Percentiles rank a stretch among this genome's conserved stretches.
These are phyloP conservation scores for Liolophura sinensis DNA, from an alignment of 1,140 invertebrate species.

Conservation along the genomic window DNA sequence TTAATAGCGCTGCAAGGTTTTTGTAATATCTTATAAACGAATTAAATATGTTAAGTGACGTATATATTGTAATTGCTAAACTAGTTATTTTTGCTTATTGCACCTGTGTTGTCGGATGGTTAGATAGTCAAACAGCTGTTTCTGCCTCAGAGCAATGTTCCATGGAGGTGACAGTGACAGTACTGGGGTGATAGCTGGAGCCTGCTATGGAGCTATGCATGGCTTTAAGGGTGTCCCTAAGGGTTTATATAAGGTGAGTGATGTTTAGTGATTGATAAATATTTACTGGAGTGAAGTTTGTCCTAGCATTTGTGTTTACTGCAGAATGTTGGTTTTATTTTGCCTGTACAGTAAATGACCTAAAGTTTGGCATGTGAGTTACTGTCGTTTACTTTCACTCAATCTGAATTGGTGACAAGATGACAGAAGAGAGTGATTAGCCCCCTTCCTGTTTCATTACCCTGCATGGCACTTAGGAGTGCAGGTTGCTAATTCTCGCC, in stretches of 20 bases:
- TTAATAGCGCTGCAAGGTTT: too few relatives aligned
- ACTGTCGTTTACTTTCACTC: too few relatives aligned
- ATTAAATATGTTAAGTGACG: too few relatives aligned
- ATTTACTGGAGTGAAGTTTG: background rate
- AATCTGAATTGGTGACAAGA: too few relatives aligned
- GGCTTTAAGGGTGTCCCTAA: conserved; percentile 48
- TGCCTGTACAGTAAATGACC: background rate
- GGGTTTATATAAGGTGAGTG: conserved; percentile 37
- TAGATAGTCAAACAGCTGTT: background rate
- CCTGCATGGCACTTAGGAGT: too few relatives aligned
- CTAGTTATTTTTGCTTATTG: background rate
- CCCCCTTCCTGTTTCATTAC: too few relatives aligned
- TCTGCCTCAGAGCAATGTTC: conserved; percentile 39
- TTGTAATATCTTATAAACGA: too few relatives aligned
- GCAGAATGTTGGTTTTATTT: background rate
- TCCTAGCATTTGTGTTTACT: background rate
- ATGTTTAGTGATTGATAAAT: background rate
- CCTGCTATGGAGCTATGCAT: conserved; percentile 53
- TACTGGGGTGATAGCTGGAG: conserved; percentile 54
- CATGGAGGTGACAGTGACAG: conserved; percentile 56
- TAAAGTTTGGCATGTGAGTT: too few relatives aligned
- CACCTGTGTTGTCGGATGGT: background rate
- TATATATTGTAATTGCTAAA: too few relatives aligned
- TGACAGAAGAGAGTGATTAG: too few relatives aligned
- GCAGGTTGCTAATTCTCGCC: background rate